A percentile compares a stretch with the other conserved stretches of the same genome.
phyloP scores from a whole-genome alignment of 2,797 vertebrate genomes.

The Micromesistius poutassou region DNA sequence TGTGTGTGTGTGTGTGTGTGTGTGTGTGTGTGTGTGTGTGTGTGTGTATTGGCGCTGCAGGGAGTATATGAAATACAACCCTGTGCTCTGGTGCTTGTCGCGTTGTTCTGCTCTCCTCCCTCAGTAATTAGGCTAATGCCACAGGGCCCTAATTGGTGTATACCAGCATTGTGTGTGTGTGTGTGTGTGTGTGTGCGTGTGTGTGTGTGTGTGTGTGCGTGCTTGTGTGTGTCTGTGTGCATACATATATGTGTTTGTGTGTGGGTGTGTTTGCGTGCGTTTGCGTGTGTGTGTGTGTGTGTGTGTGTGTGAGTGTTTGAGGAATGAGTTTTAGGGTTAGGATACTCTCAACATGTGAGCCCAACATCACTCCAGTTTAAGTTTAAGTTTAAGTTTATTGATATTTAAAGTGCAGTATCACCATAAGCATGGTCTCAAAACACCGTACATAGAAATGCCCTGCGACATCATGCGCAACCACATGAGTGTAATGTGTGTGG shows the following conservation, averaged over 20 bases:
- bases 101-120: slow-evolving; percentile 45
- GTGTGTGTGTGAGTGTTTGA: background rate
- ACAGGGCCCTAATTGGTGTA: slow-evolving; percentile 57
- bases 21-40: slow-evolving; percentile 10
- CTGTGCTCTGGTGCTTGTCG: slow-evolving; percentile 34
- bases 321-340: background rate
- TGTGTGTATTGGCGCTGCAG: slow-evolving; percentile 26
- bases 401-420: too few species aligned
- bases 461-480: too few species aligned
- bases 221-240: background rate
- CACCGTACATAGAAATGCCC: too few species aligned
- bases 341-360: background rate
- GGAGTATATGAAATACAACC: slow-evolving; percentile 59
- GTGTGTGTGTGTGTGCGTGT: background rate
- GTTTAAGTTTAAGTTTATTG: too few species aligned
- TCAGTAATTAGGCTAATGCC: slow-evolving; percentile 80
- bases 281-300: background rate
- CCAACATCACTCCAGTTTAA: background rate
- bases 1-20: background rate
- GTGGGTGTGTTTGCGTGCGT: background rate
- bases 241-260: background rate
- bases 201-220: background rate
- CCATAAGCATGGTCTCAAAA: too few species aligned
- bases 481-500: too few species aligned
- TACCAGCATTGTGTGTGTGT: slow-evolving; percentile 19